phyloP scores from a whole-genome alignment of 2,113 vertebrate species.

The Notothenia coriiceps region DNA sequence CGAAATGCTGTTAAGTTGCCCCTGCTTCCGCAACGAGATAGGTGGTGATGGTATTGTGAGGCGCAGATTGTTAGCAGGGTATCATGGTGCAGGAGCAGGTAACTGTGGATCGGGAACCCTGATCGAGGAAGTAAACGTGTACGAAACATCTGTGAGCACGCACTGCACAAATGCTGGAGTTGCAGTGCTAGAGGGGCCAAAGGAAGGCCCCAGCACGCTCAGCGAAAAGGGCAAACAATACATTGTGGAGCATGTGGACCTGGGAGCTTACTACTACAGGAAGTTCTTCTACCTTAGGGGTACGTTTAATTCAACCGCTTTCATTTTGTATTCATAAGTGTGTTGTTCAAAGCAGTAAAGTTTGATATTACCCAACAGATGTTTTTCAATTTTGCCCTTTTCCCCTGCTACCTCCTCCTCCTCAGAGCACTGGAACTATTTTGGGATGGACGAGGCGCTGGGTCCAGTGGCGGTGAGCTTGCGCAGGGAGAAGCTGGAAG shows the following conservation, averaged over 20 bases:
- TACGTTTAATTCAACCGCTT: conserved; percentile 70
- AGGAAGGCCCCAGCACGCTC: conserved; percentile 89
- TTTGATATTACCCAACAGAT: background rate
- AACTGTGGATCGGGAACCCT: conserved; percentile 58
- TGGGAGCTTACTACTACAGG: conserved; percentile 94
- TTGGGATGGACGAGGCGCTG: conserved; percentile 93
- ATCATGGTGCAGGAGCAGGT: conserved; percentile 66
- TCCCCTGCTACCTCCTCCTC: background rate
- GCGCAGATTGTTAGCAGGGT: conserved; percentile 81
- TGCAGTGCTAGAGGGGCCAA: conserved; percentile 93
- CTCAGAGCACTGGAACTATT: conserved; percentile 97
- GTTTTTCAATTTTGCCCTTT: background rate
- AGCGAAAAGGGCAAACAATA: conserved; percentile 93
- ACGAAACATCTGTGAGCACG: conserved; percentile 90
- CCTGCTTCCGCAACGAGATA: conserved; percentile 96
- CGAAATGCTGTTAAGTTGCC: conserved; percentile 93
- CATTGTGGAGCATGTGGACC: conserved; percentile 94
- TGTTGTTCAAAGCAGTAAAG: background rate
- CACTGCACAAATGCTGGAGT: conserved; percentile 96
- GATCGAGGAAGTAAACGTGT: conserved; percentile 86
- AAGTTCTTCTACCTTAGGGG: conserved; percentile 95
- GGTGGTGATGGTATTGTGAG: conserved; percentile 90
- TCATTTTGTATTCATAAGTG: background rate
- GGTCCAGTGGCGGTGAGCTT: conserved; percentile 95
- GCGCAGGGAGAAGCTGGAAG: conserved; percentile 94